Percentiles rank a stretch among this genome's conserved stretches.
These are phyloP conservation scores for Caenorhabditis panamensis DNA, from an alignment of 2,888 invertebrate species.

Conservation along the genomic window DNA sequence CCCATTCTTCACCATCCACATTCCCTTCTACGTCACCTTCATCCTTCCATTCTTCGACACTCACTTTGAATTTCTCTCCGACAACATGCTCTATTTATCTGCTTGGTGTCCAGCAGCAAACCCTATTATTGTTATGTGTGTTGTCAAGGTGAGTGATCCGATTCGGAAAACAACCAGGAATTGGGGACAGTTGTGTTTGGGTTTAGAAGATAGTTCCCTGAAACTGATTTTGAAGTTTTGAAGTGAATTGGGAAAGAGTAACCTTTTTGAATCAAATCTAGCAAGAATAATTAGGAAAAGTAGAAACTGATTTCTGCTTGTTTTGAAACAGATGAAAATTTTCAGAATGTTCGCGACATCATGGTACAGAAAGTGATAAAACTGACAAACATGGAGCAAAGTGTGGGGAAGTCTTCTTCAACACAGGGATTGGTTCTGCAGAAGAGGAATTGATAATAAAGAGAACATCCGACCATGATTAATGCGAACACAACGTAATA, in stretches of 20 bases:
- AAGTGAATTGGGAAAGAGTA: no score
- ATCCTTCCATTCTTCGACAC: constrained; percentile 40
- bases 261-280: no score
- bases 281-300: no score
- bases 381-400: background rate
- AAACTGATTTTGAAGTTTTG: no score
- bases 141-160: constrained; percentile 29
- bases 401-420: background rate
- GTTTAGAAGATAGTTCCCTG: no score
- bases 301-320: background rate
- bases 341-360: constrained; percentile 8
- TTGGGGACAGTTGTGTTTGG: no score
- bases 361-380: background rate
- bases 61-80: constrained; percentile 24
- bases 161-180: background rate
- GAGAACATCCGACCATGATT: no score
- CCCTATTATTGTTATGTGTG: constrained; percentile 46
- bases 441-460: no score
- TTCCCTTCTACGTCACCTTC: constrained; percentile 53
- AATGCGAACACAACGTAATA: no score
- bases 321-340: background rate
- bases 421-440: background rate
- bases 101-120: constrained; percentile 54
- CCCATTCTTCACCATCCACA: constrained; percentile 53
- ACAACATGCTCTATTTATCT: constrained; percentile 40